A percentile compares a stretch with the other conserved stretches of the same genome.
These are phyloP conservation scores for Adela reaumurella DNA, from an alignment of 2,888 invertebrate species.

Conservation along the genomic window DNA sequence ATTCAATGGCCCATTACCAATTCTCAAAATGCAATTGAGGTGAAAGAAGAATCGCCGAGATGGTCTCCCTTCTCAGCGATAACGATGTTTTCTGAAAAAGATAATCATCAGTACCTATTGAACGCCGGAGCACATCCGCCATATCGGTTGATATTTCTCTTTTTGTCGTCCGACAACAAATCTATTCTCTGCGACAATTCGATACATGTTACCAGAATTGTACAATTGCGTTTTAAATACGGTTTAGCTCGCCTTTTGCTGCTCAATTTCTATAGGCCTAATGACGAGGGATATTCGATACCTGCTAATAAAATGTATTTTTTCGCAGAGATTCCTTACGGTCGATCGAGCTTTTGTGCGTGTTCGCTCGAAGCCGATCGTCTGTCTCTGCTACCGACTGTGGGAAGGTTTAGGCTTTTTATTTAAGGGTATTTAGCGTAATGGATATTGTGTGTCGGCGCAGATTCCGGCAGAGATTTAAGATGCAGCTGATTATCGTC, in stretches of 20 bases:
- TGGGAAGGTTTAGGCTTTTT: not conserved
- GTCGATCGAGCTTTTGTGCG: not conserved
- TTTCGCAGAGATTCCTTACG: not conserved
- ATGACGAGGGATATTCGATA: not conserved
- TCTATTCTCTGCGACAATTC: not conserved
- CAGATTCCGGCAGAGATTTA: not conserved
- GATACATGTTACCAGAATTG: constrained; percentile 12
- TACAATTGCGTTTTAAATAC: constrained; percentile 46
- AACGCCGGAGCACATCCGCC: not conserved
- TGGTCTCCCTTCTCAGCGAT: constrained; percentile 41
- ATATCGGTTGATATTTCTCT: not conserved
- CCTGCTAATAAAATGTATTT: not conserved
- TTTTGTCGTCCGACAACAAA: not conserved
- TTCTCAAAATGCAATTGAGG: not conserved
- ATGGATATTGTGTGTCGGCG: not conserved
- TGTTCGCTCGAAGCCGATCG: not conserved
- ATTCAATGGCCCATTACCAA: not conserved
- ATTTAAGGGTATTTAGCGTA: not conserved
- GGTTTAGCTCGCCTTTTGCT: constrained; percentile 31
- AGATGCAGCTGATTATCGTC: not conserved
- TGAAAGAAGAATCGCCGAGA: constrained; percentile 18
- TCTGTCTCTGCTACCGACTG: not conserved
- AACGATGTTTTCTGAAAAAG: constrained; percentile 33
- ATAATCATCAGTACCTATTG: constrained; percentile 48
- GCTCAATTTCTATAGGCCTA: constrained; percentile 8